Evolutionary conservation across 2,888 invertebrate genomes (phyloP).

Genomic region (Hypomecis atomaria): DNA sequence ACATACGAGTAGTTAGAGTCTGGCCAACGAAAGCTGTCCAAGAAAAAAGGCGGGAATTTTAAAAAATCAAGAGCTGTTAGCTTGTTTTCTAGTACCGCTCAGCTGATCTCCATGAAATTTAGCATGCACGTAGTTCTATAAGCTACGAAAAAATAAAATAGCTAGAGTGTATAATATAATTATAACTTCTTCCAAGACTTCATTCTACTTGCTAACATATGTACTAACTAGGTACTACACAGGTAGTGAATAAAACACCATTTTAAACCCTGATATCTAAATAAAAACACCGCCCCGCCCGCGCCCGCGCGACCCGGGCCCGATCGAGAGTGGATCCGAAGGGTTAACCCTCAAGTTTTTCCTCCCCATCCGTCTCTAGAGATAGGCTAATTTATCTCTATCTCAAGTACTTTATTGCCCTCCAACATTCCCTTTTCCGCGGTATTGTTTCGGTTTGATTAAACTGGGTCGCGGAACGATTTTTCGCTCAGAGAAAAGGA

Average conservation of each 20-base stretch:
- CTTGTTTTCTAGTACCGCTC: too few species aligned
- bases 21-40: too few species aligned
- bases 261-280: conserved; percentile 41
- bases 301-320: conserved; percentile 1
- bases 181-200: too few species aligned
- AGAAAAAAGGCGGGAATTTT: too few species aligned
- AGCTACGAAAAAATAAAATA: too few species aligned
- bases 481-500: conserved; percentile 27
- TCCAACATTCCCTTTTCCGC: conserved; percentile 63
- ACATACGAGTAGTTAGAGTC: too few species aligned
- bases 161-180: too few species aligned
- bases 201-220: not conserved
- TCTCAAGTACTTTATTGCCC: conserved; percentile 73
- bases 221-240: not conserved
- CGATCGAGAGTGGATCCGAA: conserved; percentile 68
- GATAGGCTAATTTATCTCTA: conserved; percentile 80
- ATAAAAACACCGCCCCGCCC: conserved; percentile 60
- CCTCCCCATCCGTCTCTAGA: conserved; percentile 74
- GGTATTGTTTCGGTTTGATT: conserved; percentile 71
- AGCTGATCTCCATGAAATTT: too few species aligned
- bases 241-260: conserved; percentile 8
- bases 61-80: too few species aligned
- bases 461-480: conserved; percentile 52
- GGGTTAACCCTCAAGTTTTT: conserved; percentile 80
- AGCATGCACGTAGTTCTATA: too few species aligned